Percentiles rank a stretch among this genome's conserved stretches.
phyloP scores from a whole-genome alignment of 2,113 vertebrate genomes.

The Sinocyclocheilus anophthalmus region DNA sequence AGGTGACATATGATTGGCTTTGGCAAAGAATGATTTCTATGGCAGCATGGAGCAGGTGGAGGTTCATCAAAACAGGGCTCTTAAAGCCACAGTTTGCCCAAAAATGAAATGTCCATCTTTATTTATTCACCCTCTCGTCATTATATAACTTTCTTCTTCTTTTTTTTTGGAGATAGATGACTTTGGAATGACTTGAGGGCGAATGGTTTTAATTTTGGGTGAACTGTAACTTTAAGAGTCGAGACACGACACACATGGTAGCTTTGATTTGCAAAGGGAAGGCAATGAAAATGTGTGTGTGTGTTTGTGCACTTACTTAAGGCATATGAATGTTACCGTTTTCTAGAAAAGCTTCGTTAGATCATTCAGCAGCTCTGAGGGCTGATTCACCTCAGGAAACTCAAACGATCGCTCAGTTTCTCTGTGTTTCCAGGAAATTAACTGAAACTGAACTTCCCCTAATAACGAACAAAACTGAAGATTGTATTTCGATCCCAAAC shows the following conservation, averaged over 20 bases:
- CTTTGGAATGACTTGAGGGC: not conserved
- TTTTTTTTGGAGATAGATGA: not conserved
- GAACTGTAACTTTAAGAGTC: not conserved
- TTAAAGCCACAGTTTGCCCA: not conserved
- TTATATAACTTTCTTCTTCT: not conserved
- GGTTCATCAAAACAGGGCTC: not conserved
- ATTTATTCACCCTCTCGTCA: not conserved
- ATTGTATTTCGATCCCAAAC: not conserved
- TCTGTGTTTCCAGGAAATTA: not conserved
- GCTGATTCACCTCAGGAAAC: not conserved
- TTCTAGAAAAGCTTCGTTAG: not conserved
- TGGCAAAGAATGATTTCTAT: slow-evolving; percentile 14
- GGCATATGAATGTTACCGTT: not conserved
- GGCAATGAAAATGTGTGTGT: slow-evolving; percentile 11
- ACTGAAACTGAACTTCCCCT: not conserved
- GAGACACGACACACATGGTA: slow-evolving; percentile 16
- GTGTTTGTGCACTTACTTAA: not conserved
- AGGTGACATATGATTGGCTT: slow-evolving; percentile 11
- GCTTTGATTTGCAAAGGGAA: slow-evolving; percentile 16
- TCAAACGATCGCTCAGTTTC: not conserved
- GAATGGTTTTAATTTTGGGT: not conserved
- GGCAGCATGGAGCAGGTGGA: not conserved
- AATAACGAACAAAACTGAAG: not conserved
- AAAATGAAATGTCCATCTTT: not conserved
- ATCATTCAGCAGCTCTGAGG: not conserved